phyloP scores from a whole-genome alignment of 2,797 vertebrate genomes.

The Hypotaenidia okinawae region DNA sequence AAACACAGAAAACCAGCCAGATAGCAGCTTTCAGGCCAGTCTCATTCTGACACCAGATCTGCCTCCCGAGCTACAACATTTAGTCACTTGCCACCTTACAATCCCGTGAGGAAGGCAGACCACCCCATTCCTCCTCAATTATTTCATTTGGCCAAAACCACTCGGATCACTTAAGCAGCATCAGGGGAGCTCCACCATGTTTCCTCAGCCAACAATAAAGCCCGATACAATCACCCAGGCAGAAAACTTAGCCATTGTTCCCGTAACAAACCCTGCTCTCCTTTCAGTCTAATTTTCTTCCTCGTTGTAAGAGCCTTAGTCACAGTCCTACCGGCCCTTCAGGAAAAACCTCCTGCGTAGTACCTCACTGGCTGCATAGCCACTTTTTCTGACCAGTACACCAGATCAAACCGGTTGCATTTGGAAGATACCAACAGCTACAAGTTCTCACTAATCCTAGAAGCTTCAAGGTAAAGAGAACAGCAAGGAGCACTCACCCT shows the following conservation, averaged over 20 bases:
- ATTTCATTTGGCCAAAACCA: neutral
- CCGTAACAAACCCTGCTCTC: neutral
- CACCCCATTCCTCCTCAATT: neutral
- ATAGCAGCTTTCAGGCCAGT: neutral
- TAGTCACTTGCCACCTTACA: neutral
- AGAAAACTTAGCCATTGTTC: neutral
- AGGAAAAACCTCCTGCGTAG: neutral
- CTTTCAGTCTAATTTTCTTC: neutral
- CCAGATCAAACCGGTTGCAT: neutral
- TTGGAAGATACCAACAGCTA: neutral
- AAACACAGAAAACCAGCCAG: neutral
- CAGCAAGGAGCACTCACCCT: neutral
- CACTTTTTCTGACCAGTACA: neutral
- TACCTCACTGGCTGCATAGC: neutral
- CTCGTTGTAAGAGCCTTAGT: neutral
- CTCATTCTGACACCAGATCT: neutral
- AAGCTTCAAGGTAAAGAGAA: neutral
- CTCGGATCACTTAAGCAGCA: neutral
- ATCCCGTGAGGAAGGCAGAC: neutral
- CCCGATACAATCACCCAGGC: rapidly evolving
- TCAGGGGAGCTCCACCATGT: neutral
- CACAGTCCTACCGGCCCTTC: neutral
- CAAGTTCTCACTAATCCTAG: neutral
- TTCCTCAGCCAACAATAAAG: neutral
- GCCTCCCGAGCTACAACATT: neutral